These are phyloP conservation scores for Olivierus martensii DNA, from an alignment of 1,140 invertebrate genomes.

Conservation along the genomic window DNA sequence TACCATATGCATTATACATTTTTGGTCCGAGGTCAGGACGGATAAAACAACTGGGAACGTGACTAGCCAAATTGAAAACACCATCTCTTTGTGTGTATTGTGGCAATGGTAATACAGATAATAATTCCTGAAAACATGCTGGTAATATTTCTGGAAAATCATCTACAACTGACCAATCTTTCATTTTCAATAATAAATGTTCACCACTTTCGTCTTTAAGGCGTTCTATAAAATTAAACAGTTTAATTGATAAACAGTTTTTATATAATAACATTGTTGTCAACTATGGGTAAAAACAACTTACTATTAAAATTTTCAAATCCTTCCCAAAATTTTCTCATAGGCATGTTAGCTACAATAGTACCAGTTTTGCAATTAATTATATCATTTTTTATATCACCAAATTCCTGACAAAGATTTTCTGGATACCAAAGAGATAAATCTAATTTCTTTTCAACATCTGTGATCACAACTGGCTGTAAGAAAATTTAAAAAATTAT, in stretches of 20 bases:
- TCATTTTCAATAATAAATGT: constrained; percentile 84
- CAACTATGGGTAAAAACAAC: background rate
- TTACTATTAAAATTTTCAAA: constrained; percentile 62
- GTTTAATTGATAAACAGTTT: background rate
- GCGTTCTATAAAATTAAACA: constrained; percentile 6
- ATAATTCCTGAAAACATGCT: constrained; percentile 72
- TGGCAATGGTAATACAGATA: constrained; percentile 72
- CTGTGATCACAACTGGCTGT: constrained; percentile 75
- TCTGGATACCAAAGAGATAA: constrained; percentile 78
- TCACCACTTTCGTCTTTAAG: constrained; percentile 58
- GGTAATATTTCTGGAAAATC: constrained; percentile 83
- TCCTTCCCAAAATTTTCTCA: constrained; percentile 92
- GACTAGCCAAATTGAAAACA: constrained; percentile 72
- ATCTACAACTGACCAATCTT: constrained; percentile 92
- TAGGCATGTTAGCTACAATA: constrained; percentile 69
- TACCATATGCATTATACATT: constrained; percentile 95
- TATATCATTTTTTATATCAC: constrained; percentile 66
- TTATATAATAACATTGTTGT: background rate
- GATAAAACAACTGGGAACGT: constrained; percentile 84
- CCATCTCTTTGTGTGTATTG: constrained; percentile 85
- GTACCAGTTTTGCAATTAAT: constrained; percentile 76
- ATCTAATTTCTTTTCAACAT: constrained; percentile 62
- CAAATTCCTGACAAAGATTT: constrained; percentile 54
- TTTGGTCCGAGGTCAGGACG: constrained; percentile 92
- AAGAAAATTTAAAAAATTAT: background rate